Conservation (phyloP, 2,797 vertebrate species). For the Thamnophis elegans region DNA sequence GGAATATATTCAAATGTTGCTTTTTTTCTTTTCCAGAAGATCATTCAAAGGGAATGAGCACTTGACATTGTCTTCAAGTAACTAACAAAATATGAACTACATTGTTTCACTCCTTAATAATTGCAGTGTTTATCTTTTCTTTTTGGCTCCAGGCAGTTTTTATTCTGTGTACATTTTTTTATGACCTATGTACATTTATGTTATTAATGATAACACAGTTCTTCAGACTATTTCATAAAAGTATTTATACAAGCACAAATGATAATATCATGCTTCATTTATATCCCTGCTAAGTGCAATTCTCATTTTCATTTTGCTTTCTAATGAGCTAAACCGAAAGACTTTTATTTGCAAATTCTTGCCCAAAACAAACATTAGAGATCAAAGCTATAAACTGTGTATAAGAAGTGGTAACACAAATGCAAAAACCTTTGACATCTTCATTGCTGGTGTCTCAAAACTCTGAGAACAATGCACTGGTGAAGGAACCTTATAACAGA, state of each 20-base stretch:
- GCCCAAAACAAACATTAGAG: constrained; percentile 48
- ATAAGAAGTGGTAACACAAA: constrained; percentile 21
- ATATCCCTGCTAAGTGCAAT: constrained; percentile 53
- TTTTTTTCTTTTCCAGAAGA: not conserved
- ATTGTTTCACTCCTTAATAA: constrained; percentile 39
- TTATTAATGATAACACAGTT: constrained; percentile 36
- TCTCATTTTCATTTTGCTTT: constrained; percentile 46
- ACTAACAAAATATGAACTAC: constrained; percentile 16
- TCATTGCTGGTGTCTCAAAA: not conserved
- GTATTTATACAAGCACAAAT: constrained; percentile 45
- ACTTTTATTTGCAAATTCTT: constrained; percentile 31
- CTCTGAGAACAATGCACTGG: not conserved
- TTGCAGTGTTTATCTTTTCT: constrained; percentile 20
- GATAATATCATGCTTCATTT: constrained; percentile 37
- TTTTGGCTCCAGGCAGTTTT: constrained; percentile 17
- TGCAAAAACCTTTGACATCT: constrained; percentile 11
- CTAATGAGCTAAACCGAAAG: constrained; percentile 11
- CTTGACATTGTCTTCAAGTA: constrained; percentile 5
- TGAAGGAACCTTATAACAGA: not conserved
- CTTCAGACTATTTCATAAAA: not conserved
- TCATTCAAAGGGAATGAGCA: constrained; percentile 16
- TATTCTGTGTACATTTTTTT: constrained; percentile 5
- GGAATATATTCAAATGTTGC: not conserved
- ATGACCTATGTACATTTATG: not conserved
- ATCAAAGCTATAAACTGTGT: constrained; percentile 38